Evolutionary conservation across 2,888 invertebrate genomes (phyloP).

Genomic region (Agrilus biguttatus): DNA sequence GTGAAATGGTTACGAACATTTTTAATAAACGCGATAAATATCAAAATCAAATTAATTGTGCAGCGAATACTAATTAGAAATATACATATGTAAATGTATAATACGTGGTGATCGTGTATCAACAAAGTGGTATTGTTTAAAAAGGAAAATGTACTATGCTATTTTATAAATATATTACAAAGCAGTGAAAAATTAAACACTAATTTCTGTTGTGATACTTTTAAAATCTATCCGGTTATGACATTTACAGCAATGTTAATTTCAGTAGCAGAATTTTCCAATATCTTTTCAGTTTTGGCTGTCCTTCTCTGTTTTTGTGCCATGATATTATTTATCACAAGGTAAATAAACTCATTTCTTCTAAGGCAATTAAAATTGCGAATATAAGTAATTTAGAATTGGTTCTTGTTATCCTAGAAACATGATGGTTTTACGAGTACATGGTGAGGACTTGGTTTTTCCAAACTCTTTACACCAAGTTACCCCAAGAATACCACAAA

Average conservation of each 20-base stretch:
- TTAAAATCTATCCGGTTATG: constrained; percentile 5
- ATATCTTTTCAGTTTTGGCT: constrained; percentile 60
- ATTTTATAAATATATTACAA: too few species aligned
- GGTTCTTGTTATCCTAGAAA: constrained; percentile 38
- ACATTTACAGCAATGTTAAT: constrained; percentile 45
- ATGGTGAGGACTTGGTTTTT: constrained; percentile 50
- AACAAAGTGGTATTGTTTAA: too few species aligned
- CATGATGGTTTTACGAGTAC: constrained; percentile 61
- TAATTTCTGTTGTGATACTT: too few species aligned
- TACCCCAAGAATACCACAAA: constrained; percentile 50
- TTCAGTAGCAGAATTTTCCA: constrained; percentile 59
- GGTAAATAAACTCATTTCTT: constrained; percentile 33
- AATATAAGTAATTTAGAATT: not conserved
- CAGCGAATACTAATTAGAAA: too few species aligned
- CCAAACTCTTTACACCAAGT: constrained; percentile 31
- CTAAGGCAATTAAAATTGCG: not conserved
- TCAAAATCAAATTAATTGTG: too few species aligned
- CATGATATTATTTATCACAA: constrained; percentile 60
- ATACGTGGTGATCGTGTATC: too few species aligned
- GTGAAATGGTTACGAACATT: too few species aligned
- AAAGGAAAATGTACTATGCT: too few species aligned
- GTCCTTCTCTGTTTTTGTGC: constrained; percentile 59
- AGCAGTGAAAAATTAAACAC: too few species aligned
- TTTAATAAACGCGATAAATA: too few species aligned
- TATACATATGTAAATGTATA: too few species aligned